A percentile compares a stretch with the other conserved stretches of the same genome.
phyloP scores from a whole-genome alignment of 2,888 invertebrate species.

The Arenicola marina region DNA sequence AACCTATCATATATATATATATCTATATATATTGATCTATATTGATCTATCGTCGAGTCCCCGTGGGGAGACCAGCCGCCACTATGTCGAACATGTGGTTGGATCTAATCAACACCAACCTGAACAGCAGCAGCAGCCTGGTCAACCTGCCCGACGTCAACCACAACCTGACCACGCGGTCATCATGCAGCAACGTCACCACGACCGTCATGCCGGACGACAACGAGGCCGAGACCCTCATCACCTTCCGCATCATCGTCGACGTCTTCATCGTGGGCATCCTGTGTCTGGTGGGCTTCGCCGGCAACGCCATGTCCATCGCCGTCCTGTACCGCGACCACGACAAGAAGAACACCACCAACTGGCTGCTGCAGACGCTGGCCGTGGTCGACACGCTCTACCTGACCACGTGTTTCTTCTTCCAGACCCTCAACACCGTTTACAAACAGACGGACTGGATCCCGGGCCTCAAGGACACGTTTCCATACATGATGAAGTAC shows the following conservation, averaged over 20 bases:
- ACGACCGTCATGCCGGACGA: neutral
- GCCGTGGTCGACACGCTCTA: conserved; percentile 33
- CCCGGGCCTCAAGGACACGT: conserved; percentile 15
- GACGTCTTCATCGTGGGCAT: conserved; percentile 18
- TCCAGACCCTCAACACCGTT: conserved; percentile 29
- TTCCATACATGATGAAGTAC: conserved; percentile 20
- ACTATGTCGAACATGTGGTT: no score
- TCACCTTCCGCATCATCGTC: conserved; percentile 11
- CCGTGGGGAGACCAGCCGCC: no score
- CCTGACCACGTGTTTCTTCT: conserved; percentile 32
- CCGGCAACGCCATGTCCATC: conserved; percentile 32
- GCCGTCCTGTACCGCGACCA: conserved; percentile 31
- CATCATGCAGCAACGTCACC: no score
- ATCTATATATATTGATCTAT: no score
- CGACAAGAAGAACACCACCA: conserved; percentile 30
- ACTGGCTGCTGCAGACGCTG: conserved; percentile 33
- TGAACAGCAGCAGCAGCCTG: no score
- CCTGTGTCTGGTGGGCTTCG: conserved; percentile 17
- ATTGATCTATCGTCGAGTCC: no score
- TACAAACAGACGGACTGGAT: conserved; percentile 27
- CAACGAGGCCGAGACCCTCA: neutral
- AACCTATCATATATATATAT: no score
- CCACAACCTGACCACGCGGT: no score
- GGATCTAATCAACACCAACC: no score
- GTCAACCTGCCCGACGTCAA: no score